Percentiles rank a stretch among this genome's conserved stretches.
phyloP scores from a whole-genome alignment of 2,797 vertebrate genomes.

The Denticeps clupeoides region DNA sequence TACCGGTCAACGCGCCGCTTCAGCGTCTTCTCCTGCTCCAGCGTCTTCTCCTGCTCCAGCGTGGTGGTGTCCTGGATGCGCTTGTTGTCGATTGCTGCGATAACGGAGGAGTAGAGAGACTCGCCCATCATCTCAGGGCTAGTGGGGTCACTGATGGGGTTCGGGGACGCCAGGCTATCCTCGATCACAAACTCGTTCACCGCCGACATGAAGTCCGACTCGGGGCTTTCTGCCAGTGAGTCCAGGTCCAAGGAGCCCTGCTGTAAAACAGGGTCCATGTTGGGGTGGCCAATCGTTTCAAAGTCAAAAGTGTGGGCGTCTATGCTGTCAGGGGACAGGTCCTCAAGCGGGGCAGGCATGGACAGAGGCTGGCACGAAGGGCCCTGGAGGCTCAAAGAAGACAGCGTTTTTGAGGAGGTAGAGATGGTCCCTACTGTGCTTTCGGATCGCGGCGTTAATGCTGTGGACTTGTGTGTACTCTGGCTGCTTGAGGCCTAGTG shows the following conservation, averaged over 20 bases:
- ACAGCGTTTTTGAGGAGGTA: conserved; percentile 75
- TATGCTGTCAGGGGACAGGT: conserved; percentile 95
- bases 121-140: conserved; percentile 99
- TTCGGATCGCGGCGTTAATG: conserved; percentile 66
- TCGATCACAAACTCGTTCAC: conserved; percentile 98
- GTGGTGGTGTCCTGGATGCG: conserved; percentile 85
- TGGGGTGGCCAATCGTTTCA: conserved; percentile 94
- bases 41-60: conserved; percentile 63
- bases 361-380: conserved; percentile 71
- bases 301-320: conserved; percentile 98
- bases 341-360: conserved; percentile 76
- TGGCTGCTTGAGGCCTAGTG: conserved; percentile 76
- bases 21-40: conserved; percentile 66
- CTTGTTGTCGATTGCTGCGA: conserved; percentile 95
- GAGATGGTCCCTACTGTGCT: conserved; percentile 58
- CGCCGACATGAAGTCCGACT: conserved; percentile 97
- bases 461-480: conserved; percentile 66
- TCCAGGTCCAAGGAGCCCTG: conserved; percentile 92
- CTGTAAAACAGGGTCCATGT: conserved; percentile 83
- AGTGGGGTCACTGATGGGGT: conserved; percentile 88
- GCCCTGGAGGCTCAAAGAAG: conserved; percentile 77
- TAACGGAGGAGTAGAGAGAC: conserved; percentile 96
- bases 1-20: conserved; percentile 70
- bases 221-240: conserved; percentile 93
- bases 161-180: conserved; percentile 78